These are phyloP conservation scores for Fulica atra DNA, from an alignment of 2,113 vertebrate genomes.

Conservation along the genomic window DNA sequence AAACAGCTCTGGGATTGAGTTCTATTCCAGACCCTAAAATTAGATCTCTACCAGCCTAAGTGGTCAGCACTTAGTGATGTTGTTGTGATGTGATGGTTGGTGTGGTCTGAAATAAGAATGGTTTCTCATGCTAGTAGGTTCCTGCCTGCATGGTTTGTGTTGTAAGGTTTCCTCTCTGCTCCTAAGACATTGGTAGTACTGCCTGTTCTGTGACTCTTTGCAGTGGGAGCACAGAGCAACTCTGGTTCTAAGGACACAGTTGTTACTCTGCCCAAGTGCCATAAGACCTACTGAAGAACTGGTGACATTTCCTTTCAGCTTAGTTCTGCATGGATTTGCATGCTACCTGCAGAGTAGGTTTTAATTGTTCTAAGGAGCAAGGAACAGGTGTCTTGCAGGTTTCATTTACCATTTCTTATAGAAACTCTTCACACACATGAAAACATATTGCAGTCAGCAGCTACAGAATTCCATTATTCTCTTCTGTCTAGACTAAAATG, in stretches of 20 bases:
- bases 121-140: background rate
- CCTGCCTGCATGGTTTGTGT: background rate
- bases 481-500: background rate
- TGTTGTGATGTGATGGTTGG: background rate
- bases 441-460: background rate
- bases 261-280: background rate
- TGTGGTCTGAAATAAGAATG: background rate
- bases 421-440: background rate
- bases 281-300: background rate
- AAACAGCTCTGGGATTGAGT: background rate
- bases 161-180: background rate
- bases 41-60: background rate
- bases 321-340: background rate
- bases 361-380: background rate
- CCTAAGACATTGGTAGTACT: background rate
- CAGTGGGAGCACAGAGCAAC: background rate
- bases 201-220: background rate
- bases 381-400: background rate
- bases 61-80: accelerated
- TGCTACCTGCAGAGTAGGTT: background rate
- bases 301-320: background rate
- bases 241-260: background rate
- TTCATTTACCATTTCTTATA: background rate
- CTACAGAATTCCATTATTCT: background rate
- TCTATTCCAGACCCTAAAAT: background rate